These are phyloP conservation scores for Borostomias antarcticus DNA, from an alignment of 2,797 vertebrate genomes.

Conservation along the genomic window DNA sequence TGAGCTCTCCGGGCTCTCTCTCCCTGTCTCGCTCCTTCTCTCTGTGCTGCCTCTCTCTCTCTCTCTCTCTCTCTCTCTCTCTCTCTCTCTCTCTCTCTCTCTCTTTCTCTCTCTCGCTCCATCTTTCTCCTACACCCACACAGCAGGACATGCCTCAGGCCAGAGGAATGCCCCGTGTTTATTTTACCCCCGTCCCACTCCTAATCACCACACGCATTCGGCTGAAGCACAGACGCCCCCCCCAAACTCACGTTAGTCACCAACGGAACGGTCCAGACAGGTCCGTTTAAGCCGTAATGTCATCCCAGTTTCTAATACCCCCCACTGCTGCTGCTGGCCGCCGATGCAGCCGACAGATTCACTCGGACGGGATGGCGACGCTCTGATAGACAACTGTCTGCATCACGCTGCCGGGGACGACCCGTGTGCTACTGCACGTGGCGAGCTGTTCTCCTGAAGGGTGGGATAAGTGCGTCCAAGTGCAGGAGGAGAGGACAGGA, in stretches of 20 bases:
- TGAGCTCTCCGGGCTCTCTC: neutral
- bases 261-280: constrained; percentile 45
- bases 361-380: no score
- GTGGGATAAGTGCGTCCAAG: constrained; percentile 40
- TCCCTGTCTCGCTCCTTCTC: no score
- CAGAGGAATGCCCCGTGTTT: constrained; percentile 68
- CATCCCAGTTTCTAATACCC: constrained; percentile 34
- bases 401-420: no score
- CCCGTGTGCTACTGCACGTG: no score
- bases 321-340: constrained; percentile 22
- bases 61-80: constrained; percentile 6
- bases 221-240: constrained; percentile 47
- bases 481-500: neutral
- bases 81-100: constrained; percentile 13
- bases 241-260: constrained; percentile 1
- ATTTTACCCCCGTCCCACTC: constrained; percentile 55
- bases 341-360: constrained; percentile 57
- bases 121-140: constrained; percentile 62
- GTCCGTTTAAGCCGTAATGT: constrained; percentile 54
- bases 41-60: no score
- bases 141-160: constrained; percentile 61
- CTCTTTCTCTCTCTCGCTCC: constrained; percentile 3
- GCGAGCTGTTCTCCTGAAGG: constrained; percentile 42
- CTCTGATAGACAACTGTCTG: no score
- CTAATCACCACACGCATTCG: constrained; percentile 46